phyloP scores from a whole-genome alignment of 2,797 vertebrate genomes.

The Pseudocheirus occidentalis region DNA sequence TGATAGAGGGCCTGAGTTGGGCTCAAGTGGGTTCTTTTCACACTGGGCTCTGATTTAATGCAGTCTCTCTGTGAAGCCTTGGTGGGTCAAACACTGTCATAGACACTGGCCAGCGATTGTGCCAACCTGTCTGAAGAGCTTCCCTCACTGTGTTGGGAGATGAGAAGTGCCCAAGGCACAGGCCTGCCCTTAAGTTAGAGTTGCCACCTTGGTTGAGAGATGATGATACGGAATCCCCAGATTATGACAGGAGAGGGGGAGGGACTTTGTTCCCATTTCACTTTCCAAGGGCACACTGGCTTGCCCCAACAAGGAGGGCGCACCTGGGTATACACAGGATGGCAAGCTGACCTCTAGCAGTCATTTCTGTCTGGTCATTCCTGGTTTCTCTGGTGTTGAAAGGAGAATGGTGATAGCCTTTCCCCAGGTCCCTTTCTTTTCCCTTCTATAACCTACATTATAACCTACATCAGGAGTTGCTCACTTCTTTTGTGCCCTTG shows the following conservation, averaged over 20 bases:
- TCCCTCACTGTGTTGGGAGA: not conserved
- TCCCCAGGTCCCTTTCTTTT: not conserved
- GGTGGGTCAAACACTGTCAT: not conserved
- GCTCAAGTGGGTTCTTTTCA: not conserved
- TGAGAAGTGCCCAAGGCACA: no score
- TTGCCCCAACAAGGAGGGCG: not conserved
- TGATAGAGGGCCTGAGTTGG: not conserved
- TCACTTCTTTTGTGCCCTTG: not conserved
- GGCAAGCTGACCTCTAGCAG: not conserved
- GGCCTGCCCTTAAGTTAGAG: not conserved
- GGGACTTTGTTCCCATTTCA: not conserved
- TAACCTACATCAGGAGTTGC: no score
- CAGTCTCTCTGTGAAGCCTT: not conserved
- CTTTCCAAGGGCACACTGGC: not conserved
- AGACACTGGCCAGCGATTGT: not conserved
- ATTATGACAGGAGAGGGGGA: not conserved
- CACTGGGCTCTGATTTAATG: not conserved
- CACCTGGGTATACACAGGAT: not conserved
- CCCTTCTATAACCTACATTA: no score
- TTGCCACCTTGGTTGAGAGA: not conserved
- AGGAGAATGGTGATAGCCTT: not conserved
- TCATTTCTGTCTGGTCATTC: not conserved
- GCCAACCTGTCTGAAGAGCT: not conserved
- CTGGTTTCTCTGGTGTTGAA: not conserved
- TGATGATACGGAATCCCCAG: no score